Conservation (phyloP, 2,113 vertebrate genomes). For the Coregonus clupeaformis region DNA sequence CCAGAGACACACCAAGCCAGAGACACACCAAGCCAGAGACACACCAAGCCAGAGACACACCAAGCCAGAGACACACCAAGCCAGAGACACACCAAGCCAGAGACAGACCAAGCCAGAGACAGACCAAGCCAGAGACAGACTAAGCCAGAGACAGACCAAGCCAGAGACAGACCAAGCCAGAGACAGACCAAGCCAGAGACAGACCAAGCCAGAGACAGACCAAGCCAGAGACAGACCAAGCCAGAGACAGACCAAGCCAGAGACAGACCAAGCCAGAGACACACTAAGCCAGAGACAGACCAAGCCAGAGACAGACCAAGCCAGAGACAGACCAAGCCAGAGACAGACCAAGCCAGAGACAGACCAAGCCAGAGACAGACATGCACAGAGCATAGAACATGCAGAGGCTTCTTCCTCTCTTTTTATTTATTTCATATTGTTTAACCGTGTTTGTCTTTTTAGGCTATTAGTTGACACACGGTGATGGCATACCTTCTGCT, state of each 20-base stretch:
- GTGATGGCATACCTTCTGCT: constrained; percentile 81
- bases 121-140: background rate
- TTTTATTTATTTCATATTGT: background rate
- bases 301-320: constrained; percentile 5
- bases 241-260: constrained; percentile 11
- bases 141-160: background rate
- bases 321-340: background rate
- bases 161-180: background rate
- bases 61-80: too few relatives aligned
- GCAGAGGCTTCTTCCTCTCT: background rate
- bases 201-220: background rate
- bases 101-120: background rate
- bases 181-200: constrained; percentile 18
- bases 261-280: background rate
- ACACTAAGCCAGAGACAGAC: background rate
- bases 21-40: background rate
- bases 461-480: background rate
- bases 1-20: constrained; percentile 11
- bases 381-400: background rate
- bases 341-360: background rate
- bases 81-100: background rate
- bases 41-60: background rate
- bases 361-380: background rate
- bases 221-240: background rate
- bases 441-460: background rate